Conservation (phyloP, 2,888 invertebrate species). For the Tiliacea aurago region DNA sequence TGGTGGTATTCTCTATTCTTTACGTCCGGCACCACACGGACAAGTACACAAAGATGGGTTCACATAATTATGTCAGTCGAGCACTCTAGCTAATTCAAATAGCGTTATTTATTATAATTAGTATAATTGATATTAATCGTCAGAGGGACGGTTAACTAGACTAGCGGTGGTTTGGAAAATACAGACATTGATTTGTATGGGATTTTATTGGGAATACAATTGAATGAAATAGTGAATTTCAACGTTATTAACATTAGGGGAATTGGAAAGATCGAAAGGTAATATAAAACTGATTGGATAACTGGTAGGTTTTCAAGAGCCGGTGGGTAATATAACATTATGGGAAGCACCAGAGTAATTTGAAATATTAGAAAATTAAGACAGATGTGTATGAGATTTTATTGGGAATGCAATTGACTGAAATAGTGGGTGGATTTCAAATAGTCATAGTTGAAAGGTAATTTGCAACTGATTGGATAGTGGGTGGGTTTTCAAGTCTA, state of each 20-base stretch:
- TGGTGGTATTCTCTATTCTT: no score
- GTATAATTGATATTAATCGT: slow-evolving; percentile 49
- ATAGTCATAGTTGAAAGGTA: neutral
- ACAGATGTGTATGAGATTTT: slow-evolving; percentile 24
- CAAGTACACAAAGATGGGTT: neutral
- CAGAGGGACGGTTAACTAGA: neutral
- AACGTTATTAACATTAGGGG: neutral
- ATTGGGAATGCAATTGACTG: neutral
- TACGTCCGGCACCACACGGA: no score
- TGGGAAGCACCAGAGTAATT: neutral
- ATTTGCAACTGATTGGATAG: slow-evolving; percentile 1
- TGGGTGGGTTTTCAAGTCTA: neutral
- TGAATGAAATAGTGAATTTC: neutral
- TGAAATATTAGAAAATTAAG: neutral
- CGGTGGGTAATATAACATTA: no score
- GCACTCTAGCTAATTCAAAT: slow-evolving; percentile 30
- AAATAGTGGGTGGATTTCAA: neutral
- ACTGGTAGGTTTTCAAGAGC: neutral
- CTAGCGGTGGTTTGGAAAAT: slow-evolving; percentile 23
- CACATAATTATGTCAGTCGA: neutral
- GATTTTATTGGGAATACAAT: slow-evolving; percentile 10
- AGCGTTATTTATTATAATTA: slow-evolving; percentile 40
- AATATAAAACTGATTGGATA: neutral
- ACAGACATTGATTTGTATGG: slow-evolving; percentile 29
- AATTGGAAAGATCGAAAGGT: neutral